Evolutionary conservation across 2,113 vertebrate genomes (phyloP), one percentile per base, ranked within the genome.

Genomic region (Erinaceus europaeus): DNA sequence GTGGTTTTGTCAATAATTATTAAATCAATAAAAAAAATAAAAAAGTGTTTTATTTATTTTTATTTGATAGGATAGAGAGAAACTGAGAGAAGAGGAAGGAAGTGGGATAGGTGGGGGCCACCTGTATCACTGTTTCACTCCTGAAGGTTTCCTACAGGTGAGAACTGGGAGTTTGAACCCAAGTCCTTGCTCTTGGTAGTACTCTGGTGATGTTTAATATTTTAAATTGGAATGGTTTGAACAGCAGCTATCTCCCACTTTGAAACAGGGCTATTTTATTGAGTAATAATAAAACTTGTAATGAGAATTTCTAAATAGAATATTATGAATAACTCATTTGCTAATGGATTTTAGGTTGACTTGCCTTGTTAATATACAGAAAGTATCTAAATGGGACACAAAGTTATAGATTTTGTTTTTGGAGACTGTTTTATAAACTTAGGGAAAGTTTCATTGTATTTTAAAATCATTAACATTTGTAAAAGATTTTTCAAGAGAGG

Each of bases 271-370:
- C 50, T 76, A 3, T 85, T 85, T 83, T 78, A 52, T 71, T 36
- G 67, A 65, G 74, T 59, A 71, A 82, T 61, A 90, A 72, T 52
- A 68, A 21, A 72, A 53, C 68, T 73, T 84, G 18, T 69, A 20
- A 59, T 20, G 76, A 69, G 76, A 81, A 77, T 46, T 75, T 62
- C 69, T 29, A 89, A 72, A 76, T 61, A 57, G 86, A 90, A 91
- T 73, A 21, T 3, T 25, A 52, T 42, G 8, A 3, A 61, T 18
- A 61, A 40, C 12, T 76, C 10, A 53, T 50, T 65, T 84, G 14
- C 34, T 55, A 68, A 53, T 77, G 17, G n/a, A 73, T 34, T 90
- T 88, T 64, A 84, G 52, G 29, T 62, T 86, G 44, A 92, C 75
- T 80, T 76, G 15, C n/a, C 52, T 84, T 87, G 34, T 34, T 71